A percentile compares a stretch with the other conserved stretches of the same genome.
Evolutionary conservation across 2,888 invertebrate genomes (phyloP).

Genomic region (Liopterus haemorrhoidalis): DNA sequence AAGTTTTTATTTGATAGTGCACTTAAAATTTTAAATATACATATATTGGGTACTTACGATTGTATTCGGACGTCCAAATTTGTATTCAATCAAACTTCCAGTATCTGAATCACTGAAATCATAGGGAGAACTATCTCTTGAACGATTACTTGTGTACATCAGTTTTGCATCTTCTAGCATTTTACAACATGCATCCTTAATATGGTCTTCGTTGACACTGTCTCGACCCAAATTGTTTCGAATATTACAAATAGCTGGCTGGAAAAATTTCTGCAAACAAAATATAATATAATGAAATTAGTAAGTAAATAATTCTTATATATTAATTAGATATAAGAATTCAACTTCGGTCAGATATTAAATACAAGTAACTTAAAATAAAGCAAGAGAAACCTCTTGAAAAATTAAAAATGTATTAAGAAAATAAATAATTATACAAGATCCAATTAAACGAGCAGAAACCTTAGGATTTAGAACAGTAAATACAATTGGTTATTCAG

Average conservation of each 20-base stretch:
- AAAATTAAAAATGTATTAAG: no score
- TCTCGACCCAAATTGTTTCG: conserved; percentile 67
- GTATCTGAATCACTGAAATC: conserved; percentile 54
- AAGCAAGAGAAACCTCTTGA: no score
- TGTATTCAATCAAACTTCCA: conserved; percentile 49
- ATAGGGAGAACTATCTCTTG: conserved; percentile 48
- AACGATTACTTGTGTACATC: conserved; percentile 54
- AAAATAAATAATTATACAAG: no score
- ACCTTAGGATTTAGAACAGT: no score
- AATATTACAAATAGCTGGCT: conserved; percentile 72
- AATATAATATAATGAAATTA: conserved; percentile 21
- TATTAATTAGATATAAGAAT: no score
- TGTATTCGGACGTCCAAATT: conserved; percentile 40
- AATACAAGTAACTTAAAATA: no score
- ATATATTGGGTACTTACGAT: conserved; percentile 16
- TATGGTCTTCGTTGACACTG: conserved; percentile 70
- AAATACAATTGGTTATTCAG: no score
- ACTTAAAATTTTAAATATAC: not conserved
- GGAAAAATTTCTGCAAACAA: conserved; percentile 67
- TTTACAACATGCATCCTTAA: conserved; percentile 65
- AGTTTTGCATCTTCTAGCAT: conserved; percentile 74
- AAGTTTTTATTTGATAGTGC: no score
- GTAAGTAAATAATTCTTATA: not conserved
- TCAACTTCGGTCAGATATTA: no score
- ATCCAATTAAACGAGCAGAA: no score